Evolutionary conservation across 2,797 vertebrate genomes (phyloP), one percentile per base, ranked within the genome.

Genomic region (Spondyliosoma cantharus): DNA sequence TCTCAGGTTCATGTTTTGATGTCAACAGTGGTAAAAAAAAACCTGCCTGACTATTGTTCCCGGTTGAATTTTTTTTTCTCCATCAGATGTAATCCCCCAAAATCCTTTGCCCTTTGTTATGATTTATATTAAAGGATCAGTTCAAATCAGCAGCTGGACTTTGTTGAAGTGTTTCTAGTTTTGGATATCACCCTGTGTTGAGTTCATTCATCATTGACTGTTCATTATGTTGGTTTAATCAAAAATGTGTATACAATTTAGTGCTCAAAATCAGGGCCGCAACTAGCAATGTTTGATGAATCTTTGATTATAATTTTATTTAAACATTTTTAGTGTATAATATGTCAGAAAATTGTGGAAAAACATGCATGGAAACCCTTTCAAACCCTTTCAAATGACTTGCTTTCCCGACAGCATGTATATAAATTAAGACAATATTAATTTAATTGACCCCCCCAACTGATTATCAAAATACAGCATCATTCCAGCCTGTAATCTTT

Each of bases 61-160:
- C 4, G 24, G 66, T 37, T 77, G 58, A 52, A 4, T 57, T 72
- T 71, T 78, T 74, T 32, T 37, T 37, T 32, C 4, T 5, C 49
- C 75, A 71, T 70, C 13, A 82, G 68, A 54, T 27, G 16, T 67
- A 25, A 37, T 59, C 56, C 42, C 29, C 29, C 12, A 0, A 65
- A 60, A 70, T 29, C 43, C 25, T 11, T 46, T 6, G 32, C 22
- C 72, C 27, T 79, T 80, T 74, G 42, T 75, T 76, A 67, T 78
- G 57, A 60, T 85, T 86, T 71, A 52, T 76, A 90, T 83, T 90
- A 86, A 90, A 90, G 17, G 8, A 16, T 82, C 29, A 37, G 1
- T 76, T 75, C 20, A 71, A 86, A 62, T 32, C 20, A 65, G 16
- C 5, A 54, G n/a, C 52, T 60, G 32, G 16, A n/a, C 20, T 19